Evolutionary conservation across 2,113 vertebrate genomes (phyloP).

Genomic region (Myrmophylax atrothorax): DNA sequence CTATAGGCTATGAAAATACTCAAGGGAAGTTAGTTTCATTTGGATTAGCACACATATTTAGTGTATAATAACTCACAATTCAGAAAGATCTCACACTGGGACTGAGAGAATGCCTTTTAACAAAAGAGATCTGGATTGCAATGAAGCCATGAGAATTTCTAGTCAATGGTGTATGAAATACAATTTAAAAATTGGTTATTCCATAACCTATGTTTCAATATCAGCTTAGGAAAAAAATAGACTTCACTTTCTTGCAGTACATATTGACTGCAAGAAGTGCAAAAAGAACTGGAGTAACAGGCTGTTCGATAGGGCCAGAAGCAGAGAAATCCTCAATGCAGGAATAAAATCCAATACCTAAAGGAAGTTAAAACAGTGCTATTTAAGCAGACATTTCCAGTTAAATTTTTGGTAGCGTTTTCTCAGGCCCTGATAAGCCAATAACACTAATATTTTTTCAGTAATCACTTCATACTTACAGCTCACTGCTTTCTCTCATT

Average conservation of each 20-base stretch:
- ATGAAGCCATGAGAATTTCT: conserved; percentile 57
- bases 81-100: conserved; percentile 13
- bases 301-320: background rate
- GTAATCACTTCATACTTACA: background rate
- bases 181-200: conserved; percentile 57
- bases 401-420: background rate
- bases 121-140: conserved; percentile 55
- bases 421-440: background rate
- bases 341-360: background rate
- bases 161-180: conserved; percentile 57
- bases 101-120: conserved; percentile 55
- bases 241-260: background rate
- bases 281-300: background rate
- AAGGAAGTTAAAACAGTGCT: background rate
- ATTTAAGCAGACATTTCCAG: background rate
- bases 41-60: conserved; percentile 61
- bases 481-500: background rate
- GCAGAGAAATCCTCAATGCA: background rate
- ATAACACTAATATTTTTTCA: background rate
- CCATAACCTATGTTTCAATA: conserved; percentile 29
- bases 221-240: conserved; percentile 5
- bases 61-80: conserved; percentile 50
- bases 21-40: conserved; percentile 57
- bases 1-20: conserved; percentile 51
- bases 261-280: background rate